phyloP scores from a whole-genome alignment of 2,797 vertebrate species.

The Megaceryle alcyon region DNA sequence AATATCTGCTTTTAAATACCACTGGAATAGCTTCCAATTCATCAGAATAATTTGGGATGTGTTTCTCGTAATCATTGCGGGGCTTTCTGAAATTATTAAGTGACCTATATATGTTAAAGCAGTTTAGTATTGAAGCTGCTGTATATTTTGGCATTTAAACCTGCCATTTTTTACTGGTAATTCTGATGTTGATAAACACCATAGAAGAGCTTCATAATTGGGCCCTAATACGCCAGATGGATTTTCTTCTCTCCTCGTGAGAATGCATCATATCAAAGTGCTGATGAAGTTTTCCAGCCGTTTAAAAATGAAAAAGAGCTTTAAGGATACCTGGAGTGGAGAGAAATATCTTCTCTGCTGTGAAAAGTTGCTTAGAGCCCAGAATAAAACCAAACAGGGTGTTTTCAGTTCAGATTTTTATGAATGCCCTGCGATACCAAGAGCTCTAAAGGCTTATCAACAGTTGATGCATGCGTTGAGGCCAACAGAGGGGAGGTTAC shows the following conservation, averaged over 20 bases:
- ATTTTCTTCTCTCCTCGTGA: not conserved
- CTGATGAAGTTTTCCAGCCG: conserved; percentile 8
- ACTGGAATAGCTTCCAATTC: conserved; percentile 23
- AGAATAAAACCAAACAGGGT: not conserved
- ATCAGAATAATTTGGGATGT: conserved; percentile 38
- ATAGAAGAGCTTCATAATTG: not conserved
- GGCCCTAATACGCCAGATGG: not conserved
- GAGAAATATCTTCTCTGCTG: not conserved
- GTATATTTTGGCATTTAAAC: conserved; percentile 30
- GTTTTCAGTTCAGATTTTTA: not conserved
- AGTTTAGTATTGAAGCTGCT: not conserved
- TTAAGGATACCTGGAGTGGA: not conserved
- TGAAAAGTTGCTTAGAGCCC: not conserved
- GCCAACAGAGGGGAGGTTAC: not conserved
- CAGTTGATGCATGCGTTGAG: not conserved
- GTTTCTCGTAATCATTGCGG: not conserved
- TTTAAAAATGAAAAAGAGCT: not conserved
- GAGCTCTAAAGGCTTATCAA: not conserved
- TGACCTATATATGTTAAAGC: conserved; percentile 6
- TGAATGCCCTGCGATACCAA: not conserved
- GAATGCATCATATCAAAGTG: not conserved
- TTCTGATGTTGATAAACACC: conserved; percentile 39
- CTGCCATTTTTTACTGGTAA: conserved; percentile 25
- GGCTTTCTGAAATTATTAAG: conserved; percentile 1
- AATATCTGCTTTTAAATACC: conserved; percentile 3